Evolutionary conservation across 2,113 vertebrate species (phyloP).

Genomic region (Rissa tridactyla): DNA sequence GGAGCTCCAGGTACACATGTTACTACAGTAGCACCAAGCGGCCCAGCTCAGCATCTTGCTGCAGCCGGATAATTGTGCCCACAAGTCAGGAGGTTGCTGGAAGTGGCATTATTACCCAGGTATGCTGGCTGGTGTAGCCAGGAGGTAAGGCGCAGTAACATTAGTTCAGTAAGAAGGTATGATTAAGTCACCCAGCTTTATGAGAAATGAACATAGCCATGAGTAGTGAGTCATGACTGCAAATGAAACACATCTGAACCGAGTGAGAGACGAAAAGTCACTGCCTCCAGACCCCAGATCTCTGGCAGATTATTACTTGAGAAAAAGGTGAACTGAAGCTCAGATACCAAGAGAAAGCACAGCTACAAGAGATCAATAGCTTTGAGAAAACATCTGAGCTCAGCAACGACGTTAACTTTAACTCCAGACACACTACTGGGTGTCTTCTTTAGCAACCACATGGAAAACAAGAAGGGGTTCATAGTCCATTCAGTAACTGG

Average conservation of each 20-base stretch:
- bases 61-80: not conserved
- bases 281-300: not conserved
- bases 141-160: slow-evolving; percentile 61
- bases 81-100: not conserved
- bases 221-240: slow-evolving; percentile 11
- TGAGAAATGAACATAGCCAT: not conserved
- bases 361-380: not conserved
- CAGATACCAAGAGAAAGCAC: not conserved
- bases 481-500: not conserved
- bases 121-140: slow-evolving; percentile 57
- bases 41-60: not conserved
- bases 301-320: not conserved
- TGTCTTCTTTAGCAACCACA: not conserved
- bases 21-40: not conserved
- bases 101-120: not conserved
- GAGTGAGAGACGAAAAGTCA: not conserved
- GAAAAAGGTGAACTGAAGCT: not conserved
- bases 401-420: not conserved
- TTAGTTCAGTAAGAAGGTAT: slow-evolving; percentile 59
- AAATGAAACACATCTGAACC: not conserved
- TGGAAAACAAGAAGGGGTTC: not conserved
- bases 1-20: not conserved
- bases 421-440: not conserved
- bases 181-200: slow-evolving; percentile 52
- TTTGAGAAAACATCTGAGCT: not conserved